Percentiles rank a stretch among this genome's conserved stretches.
phyloP scores from a whole-genome alignment of 2,888 invertebrate genomes.

The Perizoma flavofasciatum region DNA sequence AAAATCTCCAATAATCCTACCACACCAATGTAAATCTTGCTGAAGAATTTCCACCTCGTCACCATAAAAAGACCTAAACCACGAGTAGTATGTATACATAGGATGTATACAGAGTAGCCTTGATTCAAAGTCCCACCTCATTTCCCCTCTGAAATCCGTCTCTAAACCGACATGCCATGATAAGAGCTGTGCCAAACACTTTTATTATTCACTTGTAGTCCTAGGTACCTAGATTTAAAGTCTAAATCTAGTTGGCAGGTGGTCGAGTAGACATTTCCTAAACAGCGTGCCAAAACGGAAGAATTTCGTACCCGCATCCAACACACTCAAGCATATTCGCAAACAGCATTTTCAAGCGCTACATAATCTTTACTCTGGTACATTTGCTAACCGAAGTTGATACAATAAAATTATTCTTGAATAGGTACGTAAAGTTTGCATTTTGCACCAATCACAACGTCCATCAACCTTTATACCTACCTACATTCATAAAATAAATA shows the following conservation, averaged over 20 bases:
- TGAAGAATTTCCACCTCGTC: too few species aligned
- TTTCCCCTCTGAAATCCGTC: slow-evolving; percentile 4
- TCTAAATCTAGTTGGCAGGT: slow-evolving; percentile 1
- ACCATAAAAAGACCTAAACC: too few species aligned
- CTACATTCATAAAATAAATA: too few species aligned
- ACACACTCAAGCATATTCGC: neutral
- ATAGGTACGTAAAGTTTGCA: too few species aligned
- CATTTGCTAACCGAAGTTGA: neutral
- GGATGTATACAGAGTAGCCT: too few species aligned
- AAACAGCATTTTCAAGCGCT: neutral
- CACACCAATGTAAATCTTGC: too few species aligned
- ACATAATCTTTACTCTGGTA: neutral
- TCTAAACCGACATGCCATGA: slow-evolving; percentile 2
- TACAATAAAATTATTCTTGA: too few species aligned
- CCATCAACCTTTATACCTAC: too few species aligned
- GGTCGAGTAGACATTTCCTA: slow-evolving; percentile 10
- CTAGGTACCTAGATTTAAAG: slow-evolving; percentile 2
- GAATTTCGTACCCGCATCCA: neutral
- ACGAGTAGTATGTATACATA: too few species aligned
- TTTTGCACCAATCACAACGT: too few species aligned
- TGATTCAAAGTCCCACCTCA: neutral
- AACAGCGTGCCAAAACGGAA: slow-evolving; percentile 9
- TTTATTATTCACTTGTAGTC: neutral
- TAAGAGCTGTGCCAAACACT: slow-evolving; percentile 11
- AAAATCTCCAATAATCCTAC: too few species aligned